Evolutionary conservation across 1,140 invertebrate genomes (phyloP).

Genomic region (Leptonema lineaticorne): DNA sequence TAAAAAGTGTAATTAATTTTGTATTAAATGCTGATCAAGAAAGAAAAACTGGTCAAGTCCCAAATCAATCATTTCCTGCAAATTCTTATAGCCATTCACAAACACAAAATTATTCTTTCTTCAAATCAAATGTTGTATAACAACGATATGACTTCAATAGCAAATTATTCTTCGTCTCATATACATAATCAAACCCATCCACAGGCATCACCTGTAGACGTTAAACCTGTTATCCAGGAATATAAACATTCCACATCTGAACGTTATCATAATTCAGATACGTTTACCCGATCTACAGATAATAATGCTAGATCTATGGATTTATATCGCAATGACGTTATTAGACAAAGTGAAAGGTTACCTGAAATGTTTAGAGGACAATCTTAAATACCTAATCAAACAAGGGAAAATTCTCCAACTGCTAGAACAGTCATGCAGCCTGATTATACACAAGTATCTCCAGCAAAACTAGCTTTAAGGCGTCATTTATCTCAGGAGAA

Average conservation of each 20-base stretch:
- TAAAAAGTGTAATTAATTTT: slow-evolving; percentile 89
- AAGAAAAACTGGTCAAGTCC: slow-evolving; percentile 48
- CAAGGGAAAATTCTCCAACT: slow-evolving; percentile 39
- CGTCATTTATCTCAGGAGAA: slow-evolving; percentile 80
- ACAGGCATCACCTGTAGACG: slow-evolving; percentile 24
- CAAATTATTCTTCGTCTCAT: slow-evolving; percentile 22
- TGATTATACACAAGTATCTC: slow-evolving; percentile 77
- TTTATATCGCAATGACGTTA: slow-evolving; percentile 20
- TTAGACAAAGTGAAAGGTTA: slow-evolving; percentile 38
- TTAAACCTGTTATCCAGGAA: slow-evolving; percentile 34
- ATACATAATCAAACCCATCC: slow-evolving; percentile 10
- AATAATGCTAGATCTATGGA: slow-evolving; percentile 22
- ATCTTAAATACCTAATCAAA: slow-evolving; percentile 39
- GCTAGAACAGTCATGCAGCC: slow-evolving; percentile 52
- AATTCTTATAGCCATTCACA: slow-evolving; percentile 38
- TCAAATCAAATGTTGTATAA: slow-evolving; percentile 35
- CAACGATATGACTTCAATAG: slow-evolving; percentile 4
- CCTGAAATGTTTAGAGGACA: slow-evolving; percentile 39
- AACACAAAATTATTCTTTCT: slow-evolving; percentile 17
- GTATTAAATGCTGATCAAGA: slow-evolving; percentile 82
- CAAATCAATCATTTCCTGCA: slow-evolving; percentile 33
- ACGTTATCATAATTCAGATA: slow-evolving; percentile 26
- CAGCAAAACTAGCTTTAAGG: slow-evolving; percentile 78
- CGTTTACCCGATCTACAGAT: not conserved
- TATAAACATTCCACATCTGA: slow-evolving; percentile 38